A percentile compares a stretch with the other conserved stretches of the same genome.
Evolutionary conservation across 2,113 vertebrate species (phyloP).

Genomic region (Etheostoma spectabile): DNA sequence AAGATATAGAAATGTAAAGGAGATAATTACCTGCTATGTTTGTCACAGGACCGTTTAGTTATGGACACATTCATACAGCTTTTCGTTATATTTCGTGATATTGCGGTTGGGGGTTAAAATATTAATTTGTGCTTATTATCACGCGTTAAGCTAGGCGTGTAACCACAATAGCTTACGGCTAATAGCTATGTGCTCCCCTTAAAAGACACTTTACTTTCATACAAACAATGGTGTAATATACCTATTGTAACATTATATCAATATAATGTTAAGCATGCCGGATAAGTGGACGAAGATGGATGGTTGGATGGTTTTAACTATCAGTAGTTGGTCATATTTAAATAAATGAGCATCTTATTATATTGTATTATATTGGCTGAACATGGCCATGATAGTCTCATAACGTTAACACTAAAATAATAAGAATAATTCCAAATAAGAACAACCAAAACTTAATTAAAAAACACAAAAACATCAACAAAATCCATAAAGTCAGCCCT

Average conservation of each 20-base stretch:
- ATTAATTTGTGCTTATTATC: not conserved
- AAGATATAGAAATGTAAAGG: not conserved
- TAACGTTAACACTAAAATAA: too few relatives aligned
- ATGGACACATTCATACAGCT: not conserved
- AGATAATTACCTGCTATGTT: not conserved
- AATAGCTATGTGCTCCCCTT: not conserved
- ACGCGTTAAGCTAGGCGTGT: not conserved
- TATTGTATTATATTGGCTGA: too few relatives aligned
- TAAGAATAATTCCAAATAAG: too few relatives aligned
- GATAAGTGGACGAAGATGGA: too few relatives aligned
- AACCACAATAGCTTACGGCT: not conserved
- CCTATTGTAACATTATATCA: not conserved
- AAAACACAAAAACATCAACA: too few relatives aligned
- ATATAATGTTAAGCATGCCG: too few relatives aligned
- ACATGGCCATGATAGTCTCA: too few relatives aligned
- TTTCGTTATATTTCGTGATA: not conserved
- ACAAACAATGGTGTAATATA: not conserved
- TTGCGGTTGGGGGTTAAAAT: not conserved
- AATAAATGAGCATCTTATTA: too few relatives aligned
- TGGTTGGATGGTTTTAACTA: too few relatives aligned
- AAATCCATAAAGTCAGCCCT: too few relatives aligned
- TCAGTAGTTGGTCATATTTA: too few relatives aligned
- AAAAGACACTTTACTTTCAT: not conserved
- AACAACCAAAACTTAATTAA: too few relatives aligned
- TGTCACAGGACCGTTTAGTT: not conserved